phyloP scores from a whole-genome alignment of 2,113 vertebrate species.

The Chitala chitala region DNA sequence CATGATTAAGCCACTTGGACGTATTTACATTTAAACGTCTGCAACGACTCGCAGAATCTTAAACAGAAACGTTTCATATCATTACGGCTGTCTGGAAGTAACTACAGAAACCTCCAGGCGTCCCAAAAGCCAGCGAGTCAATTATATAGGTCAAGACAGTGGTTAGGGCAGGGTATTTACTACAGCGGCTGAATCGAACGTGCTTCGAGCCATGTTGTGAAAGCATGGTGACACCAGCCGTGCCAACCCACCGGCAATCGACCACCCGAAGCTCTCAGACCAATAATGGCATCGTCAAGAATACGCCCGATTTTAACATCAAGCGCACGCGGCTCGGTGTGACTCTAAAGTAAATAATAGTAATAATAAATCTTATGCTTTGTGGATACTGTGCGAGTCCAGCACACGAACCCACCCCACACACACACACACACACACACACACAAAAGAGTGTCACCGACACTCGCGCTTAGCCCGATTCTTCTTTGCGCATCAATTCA shows the following conservation, averaged over 20 bases:
- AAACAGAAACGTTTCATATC: not conserved
- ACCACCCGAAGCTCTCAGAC: constrained; percentile 67
- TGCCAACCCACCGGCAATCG: constrained; percentile 65
- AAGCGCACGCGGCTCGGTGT: constrained; percentile 12
- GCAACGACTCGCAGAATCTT: no score
- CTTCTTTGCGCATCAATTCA: not conserved
- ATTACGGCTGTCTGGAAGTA: not conserved
- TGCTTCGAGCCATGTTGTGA: constrained; percentile 49
- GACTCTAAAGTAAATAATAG: no score
- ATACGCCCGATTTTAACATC: constrained; percentile 59
- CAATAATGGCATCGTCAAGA: constrained; percentile 66
- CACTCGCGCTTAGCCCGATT: not conserved
- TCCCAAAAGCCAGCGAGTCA: not conserved
- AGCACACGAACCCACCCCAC: not conserved
- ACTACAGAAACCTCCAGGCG: not conserved
- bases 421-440: no score
- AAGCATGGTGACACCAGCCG: constrained; percentile 60
- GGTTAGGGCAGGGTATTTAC: not conserved
- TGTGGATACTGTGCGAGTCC: constrained; percentile 33
- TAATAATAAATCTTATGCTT: constrained; percentile 53
- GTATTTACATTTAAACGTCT: no score
- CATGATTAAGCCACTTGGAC: no score
- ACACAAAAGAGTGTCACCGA: no score
- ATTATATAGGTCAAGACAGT: not conserved
- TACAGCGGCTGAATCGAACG: constrained; percentile 39